Percentiles rank a stretch among this genome's conserved stretches.
phyloP scores from a whole-genome alignment of 2,888 invertebrate genomes.

The Pedicia rivosa region DNA sequence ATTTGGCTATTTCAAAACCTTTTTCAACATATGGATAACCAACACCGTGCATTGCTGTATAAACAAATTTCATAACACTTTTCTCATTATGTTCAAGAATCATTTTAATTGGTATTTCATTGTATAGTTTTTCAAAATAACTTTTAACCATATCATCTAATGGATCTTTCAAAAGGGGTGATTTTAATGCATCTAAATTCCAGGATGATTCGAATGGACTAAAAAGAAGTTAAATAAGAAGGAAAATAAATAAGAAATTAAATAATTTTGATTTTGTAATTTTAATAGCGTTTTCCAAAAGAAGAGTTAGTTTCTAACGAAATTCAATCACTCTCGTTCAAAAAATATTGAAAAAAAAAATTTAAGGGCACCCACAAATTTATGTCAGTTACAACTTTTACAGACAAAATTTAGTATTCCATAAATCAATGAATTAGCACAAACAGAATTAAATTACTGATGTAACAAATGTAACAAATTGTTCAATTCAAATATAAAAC shows the following conservation, averaged over 20 bases:
- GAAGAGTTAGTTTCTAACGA: too few species aligned
- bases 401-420: too few species aligned
- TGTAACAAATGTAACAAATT: too few species aligned
- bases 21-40: conserved; percentile 62
- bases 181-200: conserved; percentile 45
- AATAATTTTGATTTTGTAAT: too few species aligned
- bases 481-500: too few species aligned
- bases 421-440: too few species aligned
- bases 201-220: conserved; percentile 64
- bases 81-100: conserved; percentile 36
- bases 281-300: too few species aligned
- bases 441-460: too few species aligned
- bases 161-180: conserved; percentile 50
- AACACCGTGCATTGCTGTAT: conserved; percentile 98
- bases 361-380: too few species aligned
- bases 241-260: background rate
- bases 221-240: conserved; percentile 9
- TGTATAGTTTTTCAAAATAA: conserved; percentile 48
- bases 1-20: conserved; percentile 57
- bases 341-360: too few species aligned
- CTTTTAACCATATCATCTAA: conserved; percentile 43
- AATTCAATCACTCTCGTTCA: too few species aligned
- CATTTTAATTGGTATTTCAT: conserved; percentile 36
- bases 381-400: too few species aligned
- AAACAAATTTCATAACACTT: conserved; percentile 52